phyloP scores from a whole-genome alignment of 2,797 vertebrate species.

The Remorina albescens region DNA sequence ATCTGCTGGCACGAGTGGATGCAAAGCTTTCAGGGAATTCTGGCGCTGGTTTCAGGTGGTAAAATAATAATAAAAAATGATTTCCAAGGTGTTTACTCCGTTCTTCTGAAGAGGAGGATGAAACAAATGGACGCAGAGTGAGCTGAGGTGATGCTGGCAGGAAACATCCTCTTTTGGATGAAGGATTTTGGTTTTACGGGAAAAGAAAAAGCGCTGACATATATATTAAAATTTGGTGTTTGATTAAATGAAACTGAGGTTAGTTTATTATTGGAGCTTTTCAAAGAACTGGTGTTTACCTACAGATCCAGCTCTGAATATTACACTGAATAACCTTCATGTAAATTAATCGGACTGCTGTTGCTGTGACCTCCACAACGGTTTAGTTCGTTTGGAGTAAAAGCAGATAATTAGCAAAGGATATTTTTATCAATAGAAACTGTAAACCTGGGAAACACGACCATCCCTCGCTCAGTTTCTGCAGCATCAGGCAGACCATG shows the following conservation, averaged over 20 bases:
- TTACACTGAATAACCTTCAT: constrained; percentile 12
- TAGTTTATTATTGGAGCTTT: no score
- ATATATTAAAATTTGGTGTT: constrained; percentile 10
- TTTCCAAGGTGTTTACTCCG: constrained; percentile 51
- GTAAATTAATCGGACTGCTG: constrained; percentile 34
- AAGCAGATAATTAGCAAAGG: not conserved
- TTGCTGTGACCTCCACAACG: constrained; percentile 78
- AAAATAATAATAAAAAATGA: constrained; percentile 42
- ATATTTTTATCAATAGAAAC: not conserved
- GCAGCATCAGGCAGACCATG: constrained; percentile 14
- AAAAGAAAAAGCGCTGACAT: not conserved
- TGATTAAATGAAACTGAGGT: not conserved
- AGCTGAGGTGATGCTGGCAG: constrained; percentile 21
- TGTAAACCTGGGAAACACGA: not conserved
- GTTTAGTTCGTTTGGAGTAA: no score
- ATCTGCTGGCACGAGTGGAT: constrained; percentile 48
- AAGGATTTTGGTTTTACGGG: constrained; percentile 6
- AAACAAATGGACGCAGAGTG: constrained; percentile 41
- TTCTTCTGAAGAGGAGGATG: constrained; percentile 48
- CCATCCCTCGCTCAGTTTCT: not conserved
- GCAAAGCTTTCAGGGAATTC: constrained; percentile 46
- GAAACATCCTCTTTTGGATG: constrained; percentile 1
- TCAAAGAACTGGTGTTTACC: not conserved
- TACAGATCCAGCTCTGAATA: not conserved
- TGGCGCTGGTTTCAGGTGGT: constrained; percentile 48